These are phyloP conservation scores for Tiphia femorata DNA, from an alignment of 2,888 invertebrate species.

Conservation along the genomic window DNA sequence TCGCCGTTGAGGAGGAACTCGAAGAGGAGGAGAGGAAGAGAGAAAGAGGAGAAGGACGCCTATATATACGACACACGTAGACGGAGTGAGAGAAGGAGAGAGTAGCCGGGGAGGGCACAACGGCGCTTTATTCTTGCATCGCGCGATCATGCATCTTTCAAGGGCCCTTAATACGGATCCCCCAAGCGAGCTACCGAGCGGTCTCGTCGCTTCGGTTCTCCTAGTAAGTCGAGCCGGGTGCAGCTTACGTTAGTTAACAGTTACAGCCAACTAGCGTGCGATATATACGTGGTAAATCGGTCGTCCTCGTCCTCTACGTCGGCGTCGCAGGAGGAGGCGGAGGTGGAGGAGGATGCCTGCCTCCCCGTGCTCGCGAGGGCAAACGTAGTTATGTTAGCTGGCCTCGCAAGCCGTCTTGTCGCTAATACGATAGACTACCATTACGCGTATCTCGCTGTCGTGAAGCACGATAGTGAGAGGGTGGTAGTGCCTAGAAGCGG, in stretches of 20 bases:
- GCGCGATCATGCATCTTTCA: slow-evolving; percentile 6
- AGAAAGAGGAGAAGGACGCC: too few relatives aligned
- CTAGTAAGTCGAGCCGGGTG: slow-evolving; percentile 9
- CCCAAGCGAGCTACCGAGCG: not conserved
- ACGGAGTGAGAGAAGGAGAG: too few relatives aligned
- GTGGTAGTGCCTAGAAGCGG: not conserved
- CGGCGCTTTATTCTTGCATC: too few relatives aligned
- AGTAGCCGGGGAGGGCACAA: too few relatives aligned
- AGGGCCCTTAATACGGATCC: not conserved
- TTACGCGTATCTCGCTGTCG: slow-evolving; percentile 55
- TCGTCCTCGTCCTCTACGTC: slow-evolving; percentile 43
- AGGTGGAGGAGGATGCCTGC: too few relatives aligned
- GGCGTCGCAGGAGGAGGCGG: too few relatives aligned
- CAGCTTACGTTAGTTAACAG: slow-evolving; percentile 27
- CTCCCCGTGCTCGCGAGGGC: too few relatives aligned
- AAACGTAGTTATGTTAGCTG: slow-evolving; percentile 52
- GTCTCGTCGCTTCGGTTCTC: slow-evolving; percentile 1
- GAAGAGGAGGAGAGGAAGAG: too few relatives aligned
- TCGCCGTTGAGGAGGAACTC: too few relatives aligned
- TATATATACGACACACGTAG: too few relatives aligned
- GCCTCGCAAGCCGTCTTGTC: slow-evolving; percentile 53
- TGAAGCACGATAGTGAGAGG: slow-evolving; percentile 31
- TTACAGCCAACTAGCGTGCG: slow-evolving; percentile 18
- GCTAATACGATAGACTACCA: slow-evolving; percentile 62
- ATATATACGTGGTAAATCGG: slow-evolving; percentile 51